Evolutionary conservation across 1,140 invertebrate species (phyloP), one percentile per base, ranked within the genome.

Genomic region (Sminthurinus signatus): DNA sequence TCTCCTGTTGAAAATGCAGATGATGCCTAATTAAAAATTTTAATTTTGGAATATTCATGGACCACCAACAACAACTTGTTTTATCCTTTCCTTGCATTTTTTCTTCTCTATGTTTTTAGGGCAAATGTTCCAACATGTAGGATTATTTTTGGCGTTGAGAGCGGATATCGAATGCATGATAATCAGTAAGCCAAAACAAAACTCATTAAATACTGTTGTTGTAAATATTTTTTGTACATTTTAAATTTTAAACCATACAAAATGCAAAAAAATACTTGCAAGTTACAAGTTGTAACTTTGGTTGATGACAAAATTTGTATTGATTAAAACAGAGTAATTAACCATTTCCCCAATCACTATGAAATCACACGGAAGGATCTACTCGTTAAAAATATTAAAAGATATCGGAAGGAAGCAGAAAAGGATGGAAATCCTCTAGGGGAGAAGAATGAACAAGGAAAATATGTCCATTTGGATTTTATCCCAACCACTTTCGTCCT

Each of bases 291-390:
- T n/a, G n/a, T n/a, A n/a, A n/a, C n/a, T n/a, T n/a, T n/a, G n/a
- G n/a, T n/a, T n/a, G n/a, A n/a, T n/a, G n/a, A n/a, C n/a, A n/a
- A n/a, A n/a, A n/a, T n/a, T n/a, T n/a, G n/a, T n/a, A n/a, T n/a
- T n/a, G n/a, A n/a, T n/a, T n/a, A n/a, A n/a, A n/a, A n/a, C 67
- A 86, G 85, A 75, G 79, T 90, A 56, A 92, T 93, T 31, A 93
- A 93, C 79, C 90, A 93, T 75, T 93, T 92, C 77, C 89, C 90
- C 0, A 97, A 93, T 78, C 92, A 97, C 77, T 96, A 96, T 73
- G 93, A 97, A 75, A 78, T 97, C 17, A 93, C 93, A 2, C 80
- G 93, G 1, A 97, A 97, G 78, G 94, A 97, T 80, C 78, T 96
- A 23, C 80, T 97, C 60, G 92, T 96, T 2, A 96, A 95, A 78